phyloP scores from a whole-genome alignment of 1,140 invertebrate species.

The Sogatella furcifera region DNA sequence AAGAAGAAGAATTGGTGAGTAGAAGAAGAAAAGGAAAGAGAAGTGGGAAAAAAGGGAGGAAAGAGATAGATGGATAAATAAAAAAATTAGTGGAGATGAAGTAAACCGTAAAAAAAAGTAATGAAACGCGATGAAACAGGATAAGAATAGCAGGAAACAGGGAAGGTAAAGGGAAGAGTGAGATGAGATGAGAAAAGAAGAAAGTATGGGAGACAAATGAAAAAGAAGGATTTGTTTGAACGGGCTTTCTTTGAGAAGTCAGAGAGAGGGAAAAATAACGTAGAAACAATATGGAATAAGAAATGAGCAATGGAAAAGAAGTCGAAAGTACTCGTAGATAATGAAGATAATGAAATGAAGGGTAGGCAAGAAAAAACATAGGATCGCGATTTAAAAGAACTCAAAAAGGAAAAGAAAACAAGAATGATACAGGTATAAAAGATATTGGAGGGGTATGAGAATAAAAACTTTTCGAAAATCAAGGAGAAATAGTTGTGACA shows the following conservation, averaged over 20 bases:
- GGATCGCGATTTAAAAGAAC: no score
- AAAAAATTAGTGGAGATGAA: not conserved
- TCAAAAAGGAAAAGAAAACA: no score
- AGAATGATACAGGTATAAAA: no score
- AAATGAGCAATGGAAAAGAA: slow-evolving; percentile 1
- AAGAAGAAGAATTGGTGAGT: not conserved
- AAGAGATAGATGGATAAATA: slow-evolving; percentile 6
- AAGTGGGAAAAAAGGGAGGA: not conserved
- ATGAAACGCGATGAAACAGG: not conserved
- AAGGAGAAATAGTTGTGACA: no score
- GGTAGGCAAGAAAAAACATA: slow-evolving; percentile 2
- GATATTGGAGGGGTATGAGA: not conserved
- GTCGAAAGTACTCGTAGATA: no score
- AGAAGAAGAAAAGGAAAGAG: not conserved
- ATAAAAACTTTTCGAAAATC: not conserved
- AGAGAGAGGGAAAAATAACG: not conserved
- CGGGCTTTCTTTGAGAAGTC: not conserved
- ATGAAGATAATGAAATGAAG: slow-evolving; percentile 3
- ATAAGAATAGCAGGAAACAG: not conserved
- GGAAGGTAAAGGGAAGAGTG: not conserved
- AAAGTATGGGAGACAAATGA: not conserved
- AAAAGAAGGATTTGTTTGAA: slow-evolving; percentile 1
- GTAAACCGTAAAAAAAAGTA: not conserved
- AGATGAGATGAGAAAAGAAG: not conserved
- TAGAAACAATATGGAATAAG: not conserved